phyloP scores from a whole-genome alignment of 1,140 invertebrate genomes.

The Rhyacophila brunnea region DNA sequence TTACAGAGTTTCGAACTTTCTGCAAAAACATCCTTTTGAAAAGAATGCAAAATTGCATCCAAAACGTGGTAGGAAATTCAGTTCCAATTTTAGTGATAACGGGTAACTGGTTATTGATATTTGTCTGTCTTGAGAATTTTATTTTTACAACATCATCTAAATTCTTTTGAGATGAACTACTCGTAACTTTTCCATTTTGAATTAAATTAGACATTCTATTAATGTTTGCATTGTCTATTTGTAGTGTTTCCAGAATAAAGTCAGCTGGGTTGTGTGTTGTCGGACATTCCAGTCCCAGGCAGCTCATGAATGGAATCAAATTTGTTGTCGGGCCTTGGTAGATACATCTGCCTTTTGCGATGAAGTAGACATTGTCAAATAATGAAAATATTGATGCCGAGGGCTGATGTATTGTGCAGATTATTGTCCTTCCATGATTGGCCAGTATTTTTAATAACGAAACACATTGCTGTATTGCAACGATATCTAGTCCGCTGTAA shows the following conservation, averaged over 20 bases:
- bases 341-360: conserved; percentile 26
- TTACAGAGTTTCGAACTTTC: conserved; percentile 51
- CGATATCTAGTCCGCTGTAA: conserved; percentile 73
- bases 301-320: conserved; percentile 45
- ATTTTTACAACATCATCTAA: background rate
- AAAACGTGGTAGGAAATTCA: conserved; percentile 55
- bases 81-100: conserved; percentile 30
- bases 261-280: conserved; percentile 51
- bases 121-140: background rate
- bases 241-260: conserved; percentile 47
- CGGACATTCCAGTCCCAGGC: conserved; percentile 45
- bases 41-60: conserved; percentile 55
- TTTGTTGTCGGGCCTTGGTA: conserved; percentile 47
- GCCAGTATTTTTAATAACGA: conserved; percentile 58
- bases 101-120: conserved; percentile 13
- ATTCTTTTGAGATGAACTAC: background rate
- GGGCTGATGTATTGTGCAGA: conserved; percentile 85
- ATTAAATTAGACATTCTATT: conserved; percentile 46
- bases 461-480: conserved; percentile 68
- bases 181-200: conserved; percentile 44
- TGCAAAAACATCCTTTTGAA: conserved; percentile 55
- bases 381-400: conserved; percentile 75
- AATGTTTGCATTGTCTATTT: conserved; percentile 37
- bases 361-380: conserved; percentile 58
- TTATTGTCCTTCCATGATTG: conserved; percentile 68